Evolutionary conservation across 2,113 vertebrate species (phyloP), one percentile per base, ranked within the genome.

Genomic region (Muscicapa adusta): DNA sequence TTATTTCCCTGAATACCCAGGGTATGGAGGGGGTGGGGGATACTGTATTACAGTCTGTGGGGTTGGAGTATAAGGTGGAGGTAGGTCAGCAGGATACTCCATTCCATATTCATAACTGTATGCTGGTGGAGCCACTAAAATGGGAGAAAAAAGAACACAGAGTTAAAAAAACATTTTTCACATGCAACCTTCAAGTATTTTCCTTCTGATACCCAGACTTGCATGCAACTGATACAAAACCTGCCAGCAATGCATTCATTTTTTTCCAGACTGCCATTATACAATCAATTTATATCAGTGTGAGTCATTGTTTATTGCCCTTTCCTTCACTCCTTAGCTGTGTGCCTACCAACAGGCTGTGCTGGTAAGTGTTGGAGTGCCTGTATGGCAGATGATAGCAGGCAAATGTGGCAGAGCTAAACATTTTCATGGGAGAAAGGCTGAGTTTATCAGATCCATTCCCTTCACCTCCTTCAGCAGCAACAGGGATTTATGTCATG

Each of bases 11-110:
- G 97, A 97, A 93, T 96, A 98, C 63, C 98, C 98, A 8, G 99
- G 98, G 62, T 99, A 99, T 4, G 99, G 98, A 91, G 99, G 98
- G 8, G 98, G 98, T 7, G 98, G 98, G 13, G 98, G 98, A 91
- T 96, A 98, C 87, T 96, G 98, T 24, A 95, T 93, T 0, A 97
- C 96, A 62, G 93, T 85, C 78, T 98, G 97, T 74, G 98, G 98
- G 10, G 98, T 96, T 2, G 98, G 97, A 10, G 98, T 98, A 75
- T 99, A 99, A 4, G 98, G 98, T 23, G 99, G 99, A 11, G 98
- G 99, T 78, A 97, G 96, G 34, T 98, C 97, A 29, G 97, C 87
- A 28, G 97, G 72, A 34, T 98, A 96, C 53, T 98, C 98, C 99
- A 99, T 98, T 98, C 99, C 99, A 1, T 98, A 98, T 88, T 99